Base-by-base conservation (phyloP, 2,797 vertebrate species). In the Spea hammondii region DNA sequence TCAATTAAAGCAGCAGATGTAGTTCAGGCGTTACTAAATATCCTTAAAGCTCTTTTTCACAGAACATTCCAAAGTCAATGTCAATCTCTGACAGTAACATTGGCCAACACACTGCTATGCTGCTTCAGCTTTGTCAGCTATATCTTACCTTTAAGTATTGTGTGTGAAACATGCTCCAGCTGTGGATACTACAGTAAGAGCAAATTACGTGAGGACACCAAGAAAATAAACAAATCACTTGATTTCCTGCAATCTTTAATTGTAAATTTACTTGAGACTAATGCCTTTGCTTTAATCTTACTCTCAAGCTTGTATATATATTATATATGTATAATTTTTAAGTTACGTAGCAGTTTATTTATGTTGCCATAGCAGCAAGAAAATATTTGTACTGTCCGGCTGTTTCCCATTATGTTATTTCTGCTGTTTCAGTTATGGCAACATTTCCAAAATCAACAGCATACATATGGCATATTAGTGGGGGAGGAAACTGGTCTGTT, bases 21-120 rank as follows among this genome's bases (percentile, higher is more conserved):
- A 64, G 57, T 51, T 62, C 65, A 77, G 64, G 75, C 79, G 77
- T 82, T 77, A 77, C 79, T 82, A 82, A 82, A 82, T 74, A 82
- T 82, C 64, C 70, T 82, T 73, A 73, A 82, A 82, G 32, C 65
- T 73, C 70, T 77, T 77, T 70, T 82, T 82, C 79, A 77, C 69
- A 68, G 75, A 59, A 59, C 70, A 82, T 82, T 77, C 79, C 75
- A 72, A 8, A 72, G 53, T 8, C 71, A 50, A 9, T 8, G 47
- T 67, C 70, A 72, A 59, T 50, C 64, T 67, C 14, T 60, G 62
- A 65, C 53, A 62, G 64, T 5, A 46, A 53, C 53, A 75, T 44
- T 69, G n/a, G 11, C 9, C 14, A 60, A 62, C 53, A 73, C 54
- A 79, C 66, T 59, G 11, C 70, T 51, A 12, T 6, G 13, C 45